Base-by-base conservation (phyloP, 2,797 vertebrate species). In the Tangara arthus region DNA sequence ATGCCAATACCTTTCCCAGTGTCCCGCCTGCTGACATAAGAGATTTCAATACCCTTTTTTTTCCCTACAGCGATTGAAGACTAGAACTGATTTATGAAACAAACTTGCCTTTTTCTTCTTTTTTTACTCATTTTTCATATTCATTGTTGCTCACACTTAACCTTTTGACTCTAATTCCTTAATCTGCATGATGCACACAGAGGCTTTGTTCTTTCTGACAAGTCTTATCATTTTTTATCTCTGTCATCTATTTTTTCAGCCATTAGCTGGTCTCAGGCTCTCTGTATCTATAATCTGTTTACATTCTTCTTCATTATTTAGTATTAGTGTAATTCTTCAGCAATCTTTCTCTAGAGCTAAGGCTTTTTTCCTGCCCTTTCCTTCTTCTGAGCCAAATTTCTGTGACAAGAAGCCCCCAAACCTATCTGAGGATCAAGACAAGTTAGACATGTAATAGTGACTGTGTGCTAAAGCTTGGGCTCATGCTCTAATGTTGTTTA, bases 201-300 rank as follows among this genome's bases (percentile, higher is more conserved):
- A 96, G 90, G 83, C 98, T 98, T 98, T 98, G 98, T 98, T 98
- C 98, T 98, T 97, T 95, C 72, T 97, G 98, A 98, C 97, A 97
- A 89, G 94, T 73, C 96, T 98, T 98, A 98, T 97, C 97, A 96
- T 96, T 97, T 98, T 97, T 98, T 97, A 98, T 98, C 98, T 97
- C 80, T 97, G 94, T 95, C 96, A 97, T 98, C 97, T 97, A 92
- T 97, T 97, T 96, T 97, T 97, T 93, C 93, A 97, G 93, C 94
- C 96, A 97, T 98, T 98, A 98, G 97, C 97, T 96, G 93, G 89
- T 96, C 95, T 92, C 57, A 95, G 89, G 50, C 96, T 95, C 91
- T 96, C 95, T 91, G 79, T 97, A 95, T 97, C 95, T 94, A 93
- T 96, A 97, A 98, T 98, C 96, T 98, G 97, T 98, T 98, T 98